Evolutionary conservation across 2,113 vertebrate genomes (phyloP).

Genomic region (Redunca redunca): DNA sequence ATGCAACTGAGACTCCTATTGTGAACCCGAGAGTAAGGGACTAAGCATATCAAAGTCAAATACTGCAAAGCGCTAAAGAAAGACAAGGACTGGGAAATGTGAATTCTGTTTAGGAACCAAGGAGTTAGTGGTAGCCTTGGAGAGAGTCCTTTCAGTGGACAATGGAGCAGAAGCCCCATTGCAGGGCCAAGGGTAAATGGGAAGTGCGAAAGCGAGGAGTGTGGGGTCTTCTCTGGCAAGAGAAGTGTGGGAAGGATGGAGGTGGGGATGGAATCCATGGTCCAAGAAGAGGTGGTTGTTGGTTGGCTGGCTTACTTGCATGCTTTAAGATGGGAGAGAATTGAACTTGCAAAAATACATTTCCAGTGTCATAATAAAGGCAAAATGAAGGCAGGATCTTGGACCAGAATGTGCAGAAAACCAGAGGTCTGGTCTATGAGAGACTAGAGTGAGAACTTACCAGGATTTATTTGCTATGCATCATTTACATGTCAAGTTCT

Average conservation of each 20-base stretch:
- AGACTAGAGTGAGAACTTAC: not conserved
- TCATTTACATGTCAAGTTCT: not conserved
- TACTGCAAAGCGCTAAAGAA: not conserved
- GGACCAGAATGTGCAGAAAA: not conserved
- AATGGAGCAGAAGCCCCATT: not conserved
- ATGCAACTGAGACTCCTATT: not conserved
- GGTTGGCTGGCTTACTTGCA: not conserved
- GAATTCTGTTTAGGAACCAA: not conserved
- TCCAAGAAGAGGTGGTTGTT: not conserved
- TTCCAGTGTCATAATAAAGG: not conserved
- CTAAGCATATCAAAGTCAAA: not conserved
- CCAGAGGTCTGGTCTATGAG: not conserved
- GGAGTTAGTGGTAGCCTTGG: not conserved
- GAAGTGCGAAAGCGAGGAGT: not conserved
- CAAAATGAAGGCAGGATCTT: not conserved
- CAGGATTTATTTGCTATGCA: not conserved
- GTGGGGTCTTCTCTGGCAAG: not conserved
- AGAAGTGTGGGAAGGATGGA: not conserved
- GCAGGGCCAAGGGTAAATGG: not conserved
- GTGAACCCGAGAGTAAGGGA: not conserved
- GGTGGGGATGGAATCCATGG: fast-evolving
- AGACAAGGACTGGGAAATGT: not conserved
- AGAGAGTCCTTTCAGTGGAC: not conserved
- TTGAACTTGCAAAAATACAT: not conserved
- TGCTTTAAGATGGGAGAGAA: not conserved